These are phyloP conservation scores for Eumeta japonica DNA, from an alignment of 1,140 invertebrate species.

Conservation along the genomic window DNA sequence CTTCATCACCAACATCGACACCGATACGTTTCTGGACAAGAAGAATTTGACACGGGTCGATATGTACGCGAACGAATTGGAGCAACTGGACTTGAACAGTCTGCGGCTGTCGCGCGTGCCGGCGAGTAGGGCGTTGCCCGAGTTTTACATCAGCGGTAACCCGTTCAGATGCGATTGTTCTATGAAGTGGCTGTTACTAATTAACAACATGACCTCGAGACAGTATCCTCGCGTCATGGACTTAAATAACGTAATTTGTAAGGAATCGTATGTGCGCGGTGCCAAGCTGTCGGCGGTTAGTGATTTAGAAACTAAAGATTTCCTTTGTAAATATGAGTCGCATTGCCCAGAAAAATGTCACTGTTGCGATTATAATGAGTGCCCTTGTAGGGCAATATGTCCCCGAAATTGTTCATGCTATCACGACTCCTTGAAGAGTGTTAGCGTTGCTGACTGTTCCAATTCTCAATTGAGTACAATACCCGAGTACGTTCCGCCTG, in stretches of 20 bases:
- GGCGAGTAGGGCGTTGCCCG: slow-evolving; percentile 65
- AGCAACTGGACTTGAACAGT: slow-evolving; percentile 75
- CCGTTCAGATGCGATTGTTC: slow-evolving; percentile 86
- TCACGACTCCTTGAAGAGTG: slow-evolving; percentile 82
- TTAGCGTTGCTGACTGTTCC: slow-evolving; percentile 80
- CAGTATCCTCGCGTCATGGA: slow-evolving; percentile 82
- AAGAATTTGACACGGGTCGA: slow-evolving; percentile 77
- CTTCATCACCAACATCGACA: slow-evolving; percentile 70
- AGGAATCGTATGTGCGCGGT: slow-evolving; percentile 73
- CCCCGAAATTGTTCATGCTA: slow-evolving; percentile 84
- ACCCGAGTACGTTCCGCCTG: slow-evolving; percentile 79
- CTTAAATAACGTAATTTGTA: slow-evolving; percentile 77
- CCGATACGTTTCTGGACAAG: slow-evolving; percentile 78
- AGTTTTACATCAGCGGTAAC: slow-evolving; percentile 84
- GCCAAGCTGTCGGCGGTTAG: slow-evolving; percentile 70
- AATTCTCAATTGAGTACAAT: slow-evolving; percentile 67
- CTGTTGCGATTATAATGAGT: slow-evolving; percentile 85
- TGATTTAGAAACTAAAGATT: slow-evolving; percentile 71
- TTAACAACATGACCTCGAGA: slow-evolving; percentile 68
- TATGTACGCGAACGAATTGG: slow-evolving; percentile 79
- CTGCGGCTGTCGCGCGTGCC: slow-evolving; percentile 68
- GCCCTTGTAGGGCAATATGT: slow-evolving; percentile 83
- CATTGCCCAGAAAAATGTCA: slow-evolving; percentile 82
- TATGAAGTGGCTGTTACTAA: slow-evolving; percentile 84
- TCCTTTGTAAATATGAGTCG: slow-evolving; percentile 78